Conservation (phyloP, 1,140 invertebrate genomes). For the Cepaea nemoralis region DNA sequence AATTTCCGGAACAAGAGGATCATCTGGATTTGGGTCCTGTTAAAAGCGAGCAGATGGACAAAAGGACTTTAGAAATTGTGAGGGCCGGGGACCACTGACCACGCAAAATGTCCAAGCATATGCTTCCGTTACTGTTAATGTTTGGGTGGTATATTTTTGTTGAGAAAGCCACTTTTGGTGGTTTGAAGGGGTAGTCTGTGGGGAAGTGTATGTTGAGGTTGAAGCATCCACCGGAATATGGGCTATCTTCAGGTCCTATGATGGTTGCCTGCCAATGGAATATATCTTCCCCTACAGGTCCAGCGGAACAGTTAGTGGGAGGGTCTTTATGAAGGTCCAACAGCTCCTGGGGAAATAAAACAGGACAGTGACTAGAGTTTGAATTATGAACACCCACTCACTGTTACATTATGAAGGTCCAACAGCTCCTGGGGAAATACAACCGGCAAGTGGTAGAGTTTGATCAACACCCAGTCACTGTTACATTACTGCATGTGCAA, state of each 20-base stretch:
- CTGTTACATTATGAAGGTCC: too few relatives aligned
- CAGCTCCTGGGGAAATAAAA: constrained; percentile 52
- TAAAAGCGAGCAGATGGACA: constrained; percentile 96
- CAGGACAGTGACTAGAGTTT: too few relatives aligned
- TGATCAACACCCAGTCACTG: too few relatives aligned
- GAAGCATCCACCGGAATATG: constrained; percentile 79
- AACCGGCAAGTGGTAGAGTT: background rate
- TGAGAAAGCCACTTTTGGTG: constrained; percentile 98
- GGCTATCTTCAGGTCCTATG: constrained; percentile 65
- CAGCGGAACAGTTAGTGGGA: constrained; percentile 66
- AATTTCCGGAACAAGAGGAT: constrained; percentile 98
- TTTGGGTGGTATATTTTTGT: constrained; percentile 99
- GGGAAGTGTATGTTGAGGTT: constrained; percentile 83
- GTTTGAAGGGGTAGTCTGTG: constrained; percentile 99
- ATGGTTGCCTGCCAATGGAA: constrained; percentile 72
- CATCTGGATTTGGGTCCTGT: constrained; percentile 99
- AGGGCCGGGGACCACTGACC: constrained; percentile 99
- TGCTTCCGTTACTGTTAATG: constrained; percentile 99
- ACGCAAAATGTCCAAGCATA: constrained; percentile 99
- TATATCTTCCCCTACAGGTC: constrained; percentile 68
- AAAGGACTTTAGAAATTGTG: constrained; percentile 96
- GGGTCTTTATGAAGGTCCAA: constrained; percentile 65
- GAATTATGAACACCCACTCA: too few relatives aligned
- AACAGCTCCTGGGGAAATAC: background rate
- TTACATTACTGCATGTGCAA: too few relatives aligned